Percentiles rank a stretch among this genome's conserved stretches.
These are phyloP conservation scores for Chlorops oryzae DNA, from an alignment of 1,140 invertebrate genomes.

Conservation along the genomic window DNA sequence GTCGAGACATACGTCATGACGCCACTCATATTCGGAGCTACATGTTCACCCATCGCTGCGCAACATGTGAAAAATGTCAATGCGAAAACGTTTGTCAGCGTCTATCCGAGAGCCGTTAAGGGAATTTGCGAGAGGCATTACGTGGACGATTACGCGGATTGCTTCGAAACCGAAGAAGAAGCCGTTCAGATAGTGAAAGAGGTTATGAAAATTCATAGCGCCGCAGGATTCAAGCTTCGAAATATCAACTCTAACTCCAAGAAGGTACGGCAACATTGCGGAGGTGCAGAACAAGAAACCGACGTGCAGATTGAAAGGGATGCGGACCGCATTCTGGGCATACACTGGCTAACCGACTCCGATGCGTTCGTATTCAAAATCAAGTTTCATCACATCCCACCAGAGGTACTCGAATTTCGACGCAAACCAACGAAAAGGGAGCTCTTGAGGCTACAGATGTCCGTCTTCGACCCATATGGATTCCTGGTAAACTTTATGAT, in stretches of 20 bases:
- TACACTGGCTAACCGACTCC: background rate
- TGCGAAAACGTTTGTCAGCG: background rate
- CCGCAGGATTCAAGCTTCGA: slow-evolving; percentile 17
- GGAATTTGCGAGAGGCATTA: slow-evolving; percentile 33
- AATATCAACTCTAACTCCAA: slow-evolving; percentile 1
- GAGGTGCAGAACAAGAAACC: background rate
- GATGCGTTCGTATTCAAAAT: background rate
- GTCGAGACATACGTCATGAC: slow-evolving; percentile 25
- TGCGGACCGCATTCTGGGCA: slow-evolving; percentile 1
- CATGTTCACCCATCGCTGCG: slow-evolving; percentile 28
- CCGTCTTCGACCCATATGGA: slow-evolving; percentile 43
- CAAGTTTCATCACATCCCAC: background rate
- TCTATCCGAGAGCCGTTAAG: slow-evolving; percentile 21
- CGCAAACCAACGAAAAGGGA: slow-evolving; percentile 27
- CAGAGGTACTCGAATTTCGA: background rate
- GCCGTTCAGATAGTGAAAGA: slow-evolving; percentile 15
- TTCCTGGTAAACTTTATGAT: slow-evolving; percentile 39
- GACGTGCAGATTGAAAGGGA: background rate
- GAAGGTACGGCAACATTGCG: background rate
- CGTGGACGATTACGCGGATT: slow-evolving; percentile 43
- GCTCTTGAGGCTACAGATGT: slow-evolving; percentile 25
- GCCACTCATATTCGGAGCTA: slow-evolving; percentile 31
- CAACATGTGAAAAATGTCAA: slow-evolving; percentile 26
- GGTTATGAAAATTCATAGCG: slow-evolving; percentile 20
- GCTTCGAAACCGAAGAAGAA: slow-evolving; percentile 12